These are phyloP conservation scores for Bergia puertoricense DNA, from an alignment of 92 coral and sea anemone species.

Conservation along the genomic window DNA sequence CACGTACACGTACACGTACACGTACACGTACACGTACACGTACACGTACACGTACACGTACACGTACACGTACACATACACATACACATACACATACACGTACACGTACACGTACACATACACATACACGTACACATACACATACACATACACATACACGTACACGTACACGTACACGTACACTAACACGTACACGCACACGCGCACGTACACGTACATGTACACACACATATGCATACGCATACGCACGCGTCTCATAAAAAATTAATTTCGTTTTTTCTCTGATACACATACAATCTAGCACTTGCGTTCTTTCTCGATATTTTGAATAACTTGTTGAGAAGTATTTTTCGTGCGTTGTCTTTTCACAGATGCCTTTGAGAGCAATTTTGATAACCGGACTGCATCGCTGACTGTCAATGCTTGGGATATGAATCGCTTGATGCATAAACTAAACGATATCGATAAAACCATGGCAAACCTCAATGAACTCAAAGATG, in stretches of 20 bases:
- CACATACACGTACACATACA: background rate
- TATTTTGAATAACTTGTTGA: no score
- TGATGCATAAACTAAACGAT: slow-evolving; percentile 35
- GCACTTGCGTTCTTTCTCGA: no score
- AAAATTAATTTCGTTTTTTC: no score
- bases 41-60: background rate
- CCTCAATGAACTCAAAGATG: slow-evolving; percentile 21
- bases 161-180: no score
- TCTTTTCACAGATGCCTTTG: slow-evolving; percentile 1
- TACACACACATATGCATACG: no score
- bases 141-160: no score
- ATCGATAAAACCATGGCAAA: slow-evolving; percentile 19
- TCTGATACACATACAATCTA: no score
- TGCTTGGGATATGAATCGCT: slow-evolving; percentile 20
- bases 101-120: background rate
- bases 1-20: background rate
- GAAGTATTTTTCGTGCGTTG: background rate
- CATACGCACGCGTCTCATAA: no score
- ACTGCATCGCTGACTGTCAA: background rate
- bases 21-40: background rate
- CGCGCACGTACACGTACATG: no score
- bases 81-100: background rate
- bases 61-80: background rate
- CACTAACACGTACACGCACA: no score
- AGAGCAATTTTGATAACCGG: background rate